These are phyloP conservation scores for Calephelis nemesis DNA, from an alignment of 1,140 invertebrate species.

Conservation along the genomic window DNA sequence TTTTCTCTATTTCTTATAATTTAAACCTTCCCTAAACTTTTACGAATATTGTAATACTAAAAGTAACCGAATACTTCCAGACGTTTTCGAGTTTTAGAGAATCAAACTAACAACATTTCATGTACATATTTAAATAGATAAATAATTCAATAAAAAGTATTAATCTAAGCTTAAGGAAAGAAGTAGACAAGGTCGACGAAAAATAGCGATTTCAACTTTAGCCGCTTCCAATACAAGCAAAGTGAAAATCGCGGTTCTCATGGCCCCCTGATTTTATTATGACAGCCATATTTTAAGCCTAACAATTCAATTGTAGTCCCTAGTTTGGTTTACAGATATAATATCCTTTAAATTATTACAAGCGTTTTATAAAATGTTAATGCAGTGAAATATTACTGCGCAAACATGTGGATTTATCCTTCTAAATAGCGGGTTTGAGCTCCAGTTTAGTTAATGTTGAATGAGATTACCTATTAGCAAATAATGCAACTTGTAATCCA, in stretches of 20 bases:
- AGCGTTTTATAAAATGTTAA: conserved; percentile 50
- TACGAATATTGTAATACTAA: too few species aligned
- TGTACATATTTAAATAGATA: too few species aligned
- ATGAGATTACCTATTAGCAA: not conserved
- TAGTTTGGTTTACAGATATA: conserved; percentile 44
- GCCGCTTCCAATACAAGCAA: too few species aligned
- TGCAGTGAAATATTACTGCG: conserved; percentile 45
- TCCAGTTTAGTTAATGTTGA: not conserved
- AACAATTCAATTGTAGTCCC: conserved; percentile 44
- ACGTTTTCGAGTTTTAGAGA: too few species aligned
- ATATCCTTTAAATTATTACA: conserved; percentile 55
- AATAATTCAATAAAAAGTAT: too few species aligned
- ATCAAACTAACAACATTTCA: too few species aligned
- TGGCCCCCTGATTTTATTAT: conserved; percentile 34
- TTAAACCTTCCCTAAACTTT: too few species aligned
- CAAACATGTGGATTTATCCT: conserved; percentile 35
- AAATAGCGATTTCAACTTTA: too few species aligned
- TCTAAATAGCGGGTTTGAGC: conserved; percentile 22
- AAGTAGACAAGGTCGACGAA: too few species aligned
- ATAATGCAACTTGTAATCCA: conserved; percentile 4
- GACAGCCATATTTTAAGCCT: conserved; percentile 42
- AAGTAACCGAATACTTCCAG: too few species aligned
- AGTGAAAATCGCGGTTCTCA: not conserved
- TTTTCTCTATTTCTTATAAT: too few species aligned
- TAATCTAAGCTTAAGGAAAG: too few species aligned